phyloP scores from a whole-genome alignment of 2,888 invertebrate species.

The Himalopsyche kuldschensis region DNA sequence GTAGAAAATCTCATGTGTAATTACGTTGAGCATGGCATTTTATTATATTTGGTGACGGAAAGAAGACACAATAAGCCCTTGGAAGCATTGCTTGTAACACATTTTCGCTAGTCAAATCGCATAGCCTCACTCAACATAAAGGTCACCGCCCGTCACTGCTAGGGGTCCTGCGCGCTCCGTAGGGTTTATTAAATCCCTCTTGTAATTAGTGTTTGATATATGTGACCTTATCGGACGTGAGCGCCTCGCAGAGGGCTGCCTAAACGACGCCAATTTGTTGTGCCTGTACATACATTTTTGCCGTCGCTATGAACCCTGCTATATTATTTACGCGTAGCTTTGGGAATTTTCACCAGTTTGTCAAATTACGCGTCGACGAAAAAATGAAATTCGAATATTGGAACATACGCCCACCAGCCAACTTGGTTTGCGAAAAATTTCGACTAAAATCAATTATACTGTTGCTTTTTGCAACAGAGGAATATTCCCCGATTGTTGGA shows the following conservation, averaged over 20 bases:
- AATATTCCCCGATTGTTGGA: too few species aligned
- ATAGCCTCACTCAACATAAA: background rate
- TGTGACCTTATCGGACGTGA: constrained; percentile 36
- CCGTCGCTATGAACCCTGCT: background rate
- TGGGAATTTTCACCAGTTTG: background rate
- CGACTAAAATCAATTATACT: background rate
- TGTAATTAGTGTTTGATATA: constrained; percentile 39
- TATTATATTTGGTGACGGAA: too few species aligned
- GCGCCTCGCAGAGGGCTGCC: background rate
- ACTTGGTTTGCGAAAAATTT: background rate
- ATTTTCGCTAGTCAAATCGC: background rate
- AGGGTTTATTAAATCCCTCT: constrained; percentile 38
- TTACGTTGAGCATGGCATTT: too few species aligned
- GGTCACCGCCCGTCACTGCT: background rate
- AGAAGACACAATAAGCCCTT: background rate
- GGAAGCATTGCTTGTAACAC: background rate
- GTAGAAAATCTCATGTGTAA: too few species aligned
- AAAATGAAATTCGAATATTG: background rate
- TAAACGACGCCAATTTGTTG: background rate
- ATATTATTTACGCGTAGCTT: background rate
- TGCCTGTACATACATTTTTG: background rate
- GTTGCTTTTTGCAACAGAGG: background rate
- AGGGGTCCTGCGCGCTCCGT: constrained; percentile 11
- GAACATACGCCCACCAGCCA: background rate
- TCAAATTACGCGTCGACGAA: background rate